Percentiles rank a stretch among this genome's conserved stretches.
These are phyloP conservation scores for Unio pictorum DNA, from an alignment of 2,888 invertebrate genomes.

Conservation along the genomic window DNA sequence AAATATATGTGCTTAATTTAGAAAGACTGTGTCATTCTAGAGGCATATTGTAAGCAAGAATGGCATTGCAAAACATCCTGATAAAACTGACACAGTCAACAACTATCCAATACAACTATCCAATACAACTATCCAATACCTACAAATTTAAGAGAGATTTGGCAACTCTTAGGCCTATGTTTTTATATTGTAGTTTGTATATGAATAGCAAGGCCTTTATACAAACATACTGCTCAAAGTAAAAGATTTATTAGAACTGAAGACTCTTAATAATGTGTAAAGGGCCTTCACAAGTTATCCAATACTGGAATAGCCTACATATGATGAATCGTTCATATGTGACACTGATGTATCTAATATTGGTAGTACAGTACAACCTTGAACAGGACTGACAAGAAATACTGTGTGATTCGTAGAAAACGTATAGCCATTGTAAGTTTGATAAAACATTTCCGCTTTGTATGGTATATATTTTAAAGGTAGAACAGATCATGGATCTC, in stretches of 20 bases:
- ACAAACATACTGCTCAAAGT: slow-evolving; percentile 2
- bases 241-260: slow-evolving; percentile 1
- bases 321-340: slow-evolving; percentile 9
- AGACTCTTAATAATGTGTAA: slow-evolving; percentile 1
- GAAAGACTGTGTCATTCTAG: slow-evolving; percentile 25
- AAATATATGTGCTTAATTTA: slow-evolving; percentile 9
- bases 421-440: slow-evolving; percentile 10
- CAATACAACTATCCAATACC: neutral
- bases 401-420: slow-evolving; percentile 22
- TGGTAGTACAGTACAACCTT: slow-evolving; percentile 21
- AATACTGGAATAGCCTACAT: slow-evolving; percentile 10
- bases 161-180: slow-evolving; percentile 4
- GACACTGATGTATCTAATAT: slow-evolving; percentile 21
- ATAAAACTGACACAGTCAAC: neutral
- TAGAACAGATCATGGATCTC: slow-evolving; percentile 3
- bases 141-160: neutral
- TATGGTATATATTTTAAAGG: slow-evolving; percentile 18
- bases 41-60: slow-evolving; percentile 32
- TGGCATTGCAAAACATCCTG: slow-evolving; percentile 8
- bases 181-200: slow-evolving; percentile 4
- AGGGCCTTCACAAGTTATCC: slow-evolving; percentile 4
- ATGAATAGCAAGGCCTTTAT: slow-evolving; percentile 4
- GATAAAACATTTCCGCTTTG: slow-evolving; percentile 9
- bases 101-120: too few species aligned
- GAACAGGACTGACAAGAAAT: slow-evolving; percentile 15